Conservation (phyloP, 2,113 vertebrate species). For the Bettongia penicillata region DNA sequence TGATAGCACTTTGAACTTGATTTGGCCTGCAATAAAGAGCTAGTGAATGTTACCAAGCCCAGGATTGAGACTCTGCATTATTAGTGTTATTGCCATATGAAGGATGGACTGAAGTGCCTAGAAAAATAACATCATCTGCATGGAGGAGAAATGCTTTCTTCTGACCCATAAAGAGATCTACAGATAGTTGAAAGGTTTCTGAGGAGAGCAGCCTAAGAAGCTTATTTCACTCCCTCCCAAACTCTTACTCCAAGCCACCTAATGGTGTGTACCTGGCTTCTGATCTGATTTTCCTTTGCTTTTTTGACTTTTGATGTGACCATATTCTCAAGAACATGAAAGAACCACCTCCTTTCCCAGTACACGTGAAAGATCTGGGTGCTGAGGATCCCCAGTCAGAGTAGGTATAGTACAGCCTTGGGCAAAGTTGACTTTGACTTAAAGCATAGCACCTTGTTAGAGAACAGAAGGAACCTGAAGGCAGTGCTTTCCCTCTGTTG, state of each 20-base stretch:
- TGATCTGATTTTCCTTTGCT: background rate
- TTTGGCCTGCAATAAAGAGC: background rate
- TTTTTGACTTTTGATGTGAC: background rate
- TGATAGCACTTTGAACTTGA: background rate
- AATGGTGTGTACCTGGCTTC: background rate
- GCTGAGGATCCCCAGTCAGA: background rate
- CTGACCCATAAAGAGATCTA: background rate
- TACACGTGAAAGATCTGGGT: background rate
- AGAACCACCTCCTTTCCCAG: background rate
- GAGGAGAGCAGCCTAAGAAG: background rate
- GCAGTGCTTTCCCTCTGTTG: background rate
- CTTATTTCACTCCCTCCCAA: background rate
- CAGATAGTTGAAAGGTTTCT: background rate
- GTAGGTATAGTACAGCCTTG: background rate
- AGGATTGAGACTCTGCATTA: background rate
- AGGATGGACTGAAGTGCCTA: background rate
- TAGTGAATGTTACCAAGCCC: background rate
- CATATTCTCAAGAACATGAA: background rate
- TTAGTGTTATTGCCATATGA: background rate
- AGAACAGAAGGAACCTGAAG: background rate
- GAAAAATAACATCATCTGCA: background rate
- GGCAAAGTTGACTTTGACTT: background rate
- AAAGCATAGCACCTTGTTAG: background rate
- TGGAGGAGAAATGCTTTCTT: background rate
- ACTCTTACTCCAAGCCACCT: background rate